A percentile compares a stretch with the other conserved stretches of the same genome.
phyloP scores from a whole-genome alignment of 2,113 vertebrate genomes.

The Phalacrocorax carbo region DNA sequence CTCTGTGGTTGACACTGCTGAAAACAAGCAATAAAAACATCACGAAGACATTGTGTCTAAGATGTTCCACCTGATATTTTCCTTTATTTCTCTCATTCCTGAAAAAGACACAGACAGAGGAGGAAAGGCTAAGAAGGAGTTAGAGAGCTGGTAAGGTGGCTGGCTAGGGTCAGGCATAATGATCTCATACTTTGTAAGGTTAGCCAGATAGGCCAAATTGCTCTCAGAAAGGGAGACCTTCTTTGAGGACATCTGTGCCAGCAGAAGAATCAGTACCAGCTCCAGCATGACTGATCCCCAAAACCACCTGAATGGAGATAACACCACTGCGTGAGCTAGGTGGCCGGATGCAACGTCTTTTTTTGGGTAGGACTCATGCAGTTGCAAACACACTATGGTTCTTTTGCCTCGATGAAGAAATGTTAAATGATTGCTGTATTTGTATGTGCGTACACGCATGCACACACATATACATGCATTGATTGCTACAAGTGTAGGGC shows the following conservation, averaged over 20 bases:
- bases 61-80: neutral
- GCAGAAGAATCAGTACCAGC: neutral
- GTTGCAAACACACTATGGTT: fast-evolving
- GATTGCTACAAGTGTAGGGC: neutral
- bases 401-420: fast-evolving
- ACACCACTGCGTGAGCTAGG: neutral
- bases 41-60: neutral
- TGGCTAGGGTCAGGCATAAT: neutral
- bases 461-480: neutral
- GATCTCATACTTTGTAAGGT: neutral
- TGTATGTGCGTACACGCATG: fast-evolving
- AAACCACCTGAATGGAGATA: neutral
- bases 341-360: neutral
- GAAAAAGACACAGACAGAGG: neutral
- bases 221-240: neutral
- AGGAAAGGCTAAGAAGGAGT: neutral
- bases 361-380: neutral
- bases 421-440: neutral
- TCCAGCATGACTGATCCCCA: neutral
- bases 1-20: constrained; percentile 52
- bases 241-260: neutral
- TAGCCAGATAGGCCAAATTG: neutral
- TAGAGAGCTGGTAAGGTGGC: neutral
- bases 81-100: neutral
- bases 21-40: constrained; percentile 62